Evolutionary conservation across 2,888 invertebrate genomes (phyloP).

Genomic region (Arctia plantaginis): DNA sequence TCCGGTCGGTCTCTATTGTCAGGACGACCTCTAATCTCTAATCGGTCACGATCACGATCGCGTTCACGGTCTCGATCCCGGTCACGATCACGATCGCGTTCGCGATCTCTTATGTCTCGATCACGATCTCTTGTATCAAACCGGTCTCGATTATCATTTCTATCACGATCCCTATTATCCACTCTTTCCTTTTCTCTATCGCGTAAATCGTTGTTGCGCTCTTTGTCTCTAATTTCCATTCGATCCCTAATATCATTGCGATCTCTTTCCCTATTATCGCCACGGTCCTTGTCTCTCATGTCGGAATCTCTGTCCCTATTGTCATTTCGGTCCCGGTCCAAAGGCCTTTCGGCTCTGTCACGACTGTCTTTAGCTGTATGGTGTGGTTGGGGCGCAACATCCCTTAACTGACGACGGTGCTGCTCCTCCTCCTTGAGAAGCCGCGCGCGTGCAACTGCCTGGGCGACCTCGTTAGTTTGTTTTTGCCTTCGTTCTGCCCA

Average conservation of each 20-base stretch:
- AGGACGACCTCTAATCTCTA: constrained; percentile 55
- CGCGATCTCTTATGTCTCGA: constrained; percentile 59
- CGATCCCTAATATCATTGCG: constrained; percentile 59
- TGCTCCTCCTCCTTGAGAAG: constrained; percentile 96
- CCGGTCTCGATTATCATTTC: constrained; percentile 77
- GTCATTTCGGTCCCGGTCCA: constrained; percentile 70
- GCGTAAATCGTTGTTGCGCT: constrained; percentile 57
- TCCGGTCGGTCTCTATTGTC: constrained; percentile 68
- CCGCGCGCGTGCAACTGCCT: constrained; percentile 93
- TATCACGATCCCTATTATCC: constrained; percentile 60
- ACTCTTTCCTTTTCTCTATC: constrained; percentile 56
- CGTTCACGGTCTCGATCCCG: constrained; percentile 73
- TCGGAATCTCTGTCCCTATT: constrained; percentile 71
- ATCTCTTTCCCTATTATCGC: constrained; percentile 64
- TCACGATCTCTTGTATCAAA: constrained; percentile 53
- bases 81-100: constrained; percentile 51
- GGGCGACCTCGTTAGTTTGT: constrained; percentile 90
- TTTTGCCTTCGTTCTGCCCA: constrained; percentile 91
- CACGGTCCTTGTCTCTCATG: constrained; percentile 60
- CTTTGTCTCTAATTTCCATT: constrained; percentile 75
- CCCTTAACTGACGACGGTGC: constrained; percentile 89
- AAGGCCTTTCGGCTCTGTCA: constrained; percentile 59
- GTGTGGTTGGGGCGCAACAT: constrained; percentile 64
- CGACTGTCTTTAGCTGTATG: constrained; percentile 64
- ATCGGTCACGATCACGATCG: constrained; percentile 67